Conservation (phyloP, 2,797 vertebrate genomes). For the Adrianichthys oophorus region DNA sequence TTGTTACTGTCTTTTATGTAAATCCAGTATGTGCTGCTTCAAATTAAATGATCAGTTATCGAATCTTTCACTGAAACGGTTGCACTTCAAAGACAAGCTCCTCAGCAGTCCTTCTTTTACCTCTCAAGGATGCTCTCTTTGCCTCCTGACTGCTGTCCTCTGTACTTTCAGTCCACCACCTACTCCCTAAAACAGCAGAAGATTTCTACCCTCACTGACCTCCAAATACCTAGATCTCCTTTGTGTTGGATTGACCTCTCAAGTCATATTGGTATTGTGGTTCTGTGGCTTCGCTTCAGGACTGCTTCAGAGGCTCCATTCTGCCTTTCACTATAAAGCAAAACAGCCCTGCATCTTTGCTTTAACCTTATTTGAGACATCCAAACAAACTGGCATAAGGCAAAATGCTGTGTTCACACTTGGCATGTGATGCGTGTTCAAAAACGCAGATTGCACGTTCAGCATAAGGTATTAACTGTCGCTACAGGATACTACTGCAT, state of each 20-base stretch:
- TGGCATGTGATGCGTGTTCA: too few relatives aligned
- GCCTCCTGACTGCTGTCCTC: slow-evolving; percentile 17
- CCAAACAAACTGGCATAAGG: too few relatives aligned
- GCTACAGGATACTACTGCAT: too few relatives aligned
- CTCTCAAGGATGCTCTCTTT: slow-evolving; percentile 6
- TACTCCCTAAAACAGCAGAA: slow-evolving; percentile 13
- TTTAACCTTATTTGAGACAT: too few relatives aligned
- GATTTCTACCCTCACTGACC: slow-evolving; percentile 6
- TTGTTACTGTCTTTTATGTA: slow-evolving; percentile 40
- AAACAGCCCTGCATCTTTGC: too few relatives aligned
- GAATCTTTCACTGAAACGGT: slow-evolving; percentile 42
- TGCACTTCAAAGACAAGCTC: slow-evolving; percentile 41
- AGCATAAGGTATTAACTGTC: too few relatives aligned
- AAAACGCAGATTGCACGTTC: too few relatives aligned
- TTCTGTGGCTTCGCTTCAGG: slow-evolving; percentile 3
- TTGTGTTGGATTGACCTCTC: background rate
- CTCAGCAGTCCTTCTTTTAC: slow-evolving; percentile 10
- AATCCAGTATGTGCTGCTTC: slow-evolving; percentile 41
- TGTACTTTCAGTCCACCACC: slow-evolving; percentile 9
- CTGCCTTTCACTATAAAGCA: too few relatives aligned
- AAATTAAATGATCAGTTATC: slow-evolving; percentile 47
- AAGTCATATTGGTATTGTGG: slow-evolving; percentile 3
- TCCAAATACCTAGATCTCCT: slow-evolving; percentile 7
- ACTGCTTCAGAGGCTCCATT: background rate
- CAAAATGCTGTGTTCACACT: too few relatives aligned